Evolutionary conservation across 2,888 invertebrate species (phyloP).

Genomic region (Apamea epomidion): DNA sequence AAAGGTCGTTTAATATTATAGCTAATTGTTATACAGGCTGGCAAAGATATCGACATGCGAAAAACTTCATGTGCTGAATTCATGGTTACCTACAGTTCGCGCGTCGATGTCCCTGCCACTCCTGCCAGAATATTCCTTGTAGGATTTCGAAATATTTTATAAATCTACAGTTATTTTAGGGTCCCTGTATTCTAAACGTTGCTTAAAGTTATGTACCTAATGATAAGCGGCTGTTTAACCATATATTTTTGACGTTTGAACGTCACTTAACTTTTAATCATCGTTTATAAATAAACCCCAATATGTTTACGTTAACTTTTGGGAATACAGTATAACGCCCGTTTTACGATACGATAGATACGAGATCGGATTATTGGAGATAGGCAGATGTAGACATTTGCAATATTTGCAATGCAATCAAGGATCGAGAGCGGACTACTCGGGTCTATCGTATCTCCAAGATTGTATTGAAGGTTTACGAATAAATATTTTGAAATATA

Average conservation of each 20-base stretch:
- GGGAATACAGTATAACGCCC: not conserved
- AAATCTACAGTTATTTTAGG: not conserved
- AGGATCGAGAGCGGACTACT: not conserved
- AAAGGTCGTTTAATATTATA: not conserved
- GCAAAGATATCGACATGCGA: too few relatives aligned
- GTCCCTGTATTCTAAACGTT: too few relatives aligned
- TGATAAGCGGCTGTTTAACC: too few relatives aligned
- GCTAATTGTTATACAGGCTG: too few relatives aligned
- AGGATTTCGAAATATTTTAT: not conserved
- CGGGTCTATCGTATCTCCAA: not conserved
- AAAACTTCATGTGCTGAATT: too few relatives aligned
- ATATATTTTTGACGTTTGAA: too few relatives aligned
- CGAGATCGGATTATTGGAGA: not conserved
- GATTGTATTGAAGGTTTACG: not conserved
- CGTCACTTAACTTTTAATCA: too few relatives aligned
- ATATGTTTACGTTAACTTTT: not conserved
- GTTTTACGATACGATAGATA: not conserved
- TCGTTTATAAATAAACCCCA: too few relatives aligned
- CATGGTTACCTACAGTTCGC: too few relatives aligned
- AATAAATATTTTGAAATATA: slow-evolving; percentile 6
- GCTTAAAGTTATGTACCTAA: too few relatives aligned
- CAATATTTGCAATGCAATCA: not conserved
- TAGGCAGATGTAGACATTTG: not conserved
- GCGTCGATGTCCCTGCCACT: too few relatives aligned
- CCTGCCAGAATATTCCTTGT: not conserved